Conservation (phyloP, 2,888 invertebrate species). For the Dryadula phaetusa region DNA sequence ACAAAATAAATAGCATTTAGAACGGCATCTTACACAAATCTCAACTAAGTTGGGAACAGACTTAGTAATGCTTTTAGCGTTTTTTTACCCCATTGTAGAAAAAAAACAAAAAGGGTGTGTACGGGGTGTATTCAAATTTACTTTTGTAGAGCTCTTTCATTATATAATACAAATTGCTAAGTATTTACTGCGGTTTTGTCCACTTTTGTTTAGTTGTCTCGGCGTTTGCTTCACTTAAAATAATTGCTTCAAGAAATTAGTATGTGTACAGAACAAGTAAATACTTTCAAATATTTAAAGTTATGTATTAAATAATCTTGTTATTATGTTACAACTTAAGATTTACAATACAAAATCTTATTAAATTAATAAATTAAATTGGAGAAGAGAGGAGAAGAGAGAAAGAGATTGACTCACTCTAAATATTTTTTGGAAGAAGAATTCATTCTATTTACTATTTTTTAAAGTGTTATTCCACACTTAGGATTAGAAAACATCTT, state of each 20-base stretch:
- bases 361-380: too few relatives aligned
- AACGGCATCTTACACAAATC: conserved; percentile 33
- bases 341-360: too few relatives aligned
- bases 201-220: conserved; percentile 5
- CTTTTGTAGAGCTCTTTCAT: conserved; percentile 21
- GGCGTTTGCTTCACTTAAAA: neutral
- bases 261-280: too few relatives aligned
- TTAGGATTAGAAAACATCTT: too few relatives aligned
- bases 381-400: too few relatives aligned
- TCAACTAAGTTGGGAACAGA: conserved; percentile 30
- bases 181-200: conserved; percentile 13
- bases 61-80: conserved; percentile 25
- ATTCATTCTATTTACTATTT: too few relatives aligned
- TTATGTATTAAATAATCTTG: neutral
- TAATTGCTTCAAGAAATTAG: neutral
- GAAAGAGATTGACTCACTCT: too few relatives aligned
- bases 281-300: neutral
- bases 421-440: too few relatives aligned
- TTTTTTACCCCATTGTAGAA: conserved; percentile 28
- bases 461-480: too few relatives aligned
- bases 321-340: too few relatives aligned
- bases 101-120: conserved; percentile 27
- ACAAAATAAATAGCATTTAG: conserved; percentile 30
- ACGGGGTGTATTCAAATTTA: conserved; percentile 25
- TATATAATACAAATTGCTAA: conserved; percentile 25